phyloP scores from a whole-genome alignment of 2,113 vertebrate genomes.

The Pedionomus torquatus region DNA sequence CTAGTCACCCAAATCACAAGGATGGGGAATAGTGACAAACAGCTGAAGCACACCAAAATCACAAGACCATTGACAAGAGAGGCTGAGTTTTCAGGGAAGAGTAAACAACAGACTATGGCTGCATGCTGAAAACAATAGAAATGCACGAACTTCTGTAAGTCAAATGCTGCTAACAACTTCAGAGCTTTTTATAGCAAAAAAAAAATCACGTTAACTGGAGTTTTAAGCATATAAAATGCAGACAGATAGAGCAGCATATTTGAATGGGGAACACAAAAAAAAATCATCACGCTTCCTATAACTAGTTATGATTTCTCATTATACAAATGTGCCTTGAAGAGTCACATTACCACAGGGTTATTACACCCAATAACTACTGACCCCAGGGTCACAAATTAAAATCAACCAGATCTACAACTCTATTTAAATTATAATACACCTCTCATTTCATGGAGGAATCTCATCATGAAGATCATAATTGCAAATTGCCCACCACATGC shows the following conservation, averaged over 20 bases:
- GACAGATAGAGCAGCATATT: background rate
- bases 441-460: conserved; percentile 72
- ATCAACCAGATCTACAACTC: conserved; percentile 68
- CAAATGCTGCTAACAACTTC: background rate
- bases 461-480: conserved; percentile 74
- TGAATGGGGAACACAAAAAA: conserved; percentile 57
- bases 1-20: background rate
- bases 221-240: conserved; percentile 26
- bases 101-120: background rate
- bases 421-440: conserved; percentile 76
- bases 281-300: conserved; percentile 35
- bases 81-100: background rate
- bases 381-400: conserved; percentile 74
- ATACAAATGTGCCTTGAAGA: conserved; percentile 71
- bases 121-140: background rate
- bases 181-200: background rate
- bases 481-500: conserved; percentile 59
- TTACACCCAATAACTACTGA: conserved; percentile 72
- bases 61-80: background rate
- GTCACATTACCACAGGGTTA: conserved; percentile 62
- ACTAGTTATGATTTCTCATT: conserved; percentile 78
- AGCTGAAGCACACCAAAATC: background rate
- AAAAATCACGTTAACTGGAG: background rate
- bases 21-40: background rate
- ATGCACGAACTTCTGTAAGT: background rate